Evolutionary conservation across 2,888 invertebrate species (phyloP), one percentile per base, ranked within the genome.

Genomic region (Idaea aversata): DNA sequence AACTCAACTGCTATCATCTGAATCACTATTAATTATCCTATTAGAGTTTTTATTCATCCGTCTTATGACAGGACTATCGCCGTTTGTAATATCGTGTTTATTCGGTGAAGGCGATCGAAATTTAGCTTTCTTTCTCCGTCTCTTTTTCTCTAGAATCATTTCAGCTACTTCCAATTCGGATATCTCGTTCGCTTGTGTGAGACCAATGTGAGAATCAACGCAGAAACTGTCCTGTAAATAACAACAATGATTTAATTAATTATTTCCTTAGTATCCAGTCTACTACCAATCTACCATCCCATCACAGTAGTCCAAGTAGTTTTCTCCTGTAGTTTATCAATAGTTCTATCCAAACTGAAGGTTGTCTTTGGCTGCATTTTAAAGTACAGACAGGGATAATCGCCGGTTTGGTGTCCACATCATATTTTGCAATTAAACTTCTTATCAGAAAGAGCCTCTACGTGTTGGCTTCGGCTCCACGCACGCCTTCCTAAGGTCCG

Each of bases 161-260:
- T 96, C 96, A 0, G 95, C 95, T 62, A 94, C 80, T 79, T 96
- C 96, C 68, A 96, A 84, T 70, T 94, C 93, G 0, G 90, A 95
- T 75, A 92, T 85, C 74, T 93, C 93, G 61, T 86, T 84, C 0
- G 74, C 86, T 85, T 88, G 90, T 60, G 87, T 90, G 64, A 88
- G 80, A 64, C 88, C 93, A 38, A 94, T 93, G 76, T 95, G 95
- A 34, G 93, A 94, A 63, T 93, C 93, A 0, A 95, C 94, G 79
- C 95, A 95, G 82, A 95, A 95, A 61, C 95, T 95, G 79, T 95
- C 95, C 95, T 95, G 80, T 70, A 71, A 76, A 66, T 1, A 57
- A 13, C 61, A 66, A 3, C 36, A 5, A 7, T 13, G 15, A 1
- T 25, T 34, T 1, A 59, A 5, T n/a, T 59, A 25, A 60, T 15